phyloP scores from a whole-genome alignment of 2,888 invertebrate species.

The Zaprionus lineosus region DNA sequence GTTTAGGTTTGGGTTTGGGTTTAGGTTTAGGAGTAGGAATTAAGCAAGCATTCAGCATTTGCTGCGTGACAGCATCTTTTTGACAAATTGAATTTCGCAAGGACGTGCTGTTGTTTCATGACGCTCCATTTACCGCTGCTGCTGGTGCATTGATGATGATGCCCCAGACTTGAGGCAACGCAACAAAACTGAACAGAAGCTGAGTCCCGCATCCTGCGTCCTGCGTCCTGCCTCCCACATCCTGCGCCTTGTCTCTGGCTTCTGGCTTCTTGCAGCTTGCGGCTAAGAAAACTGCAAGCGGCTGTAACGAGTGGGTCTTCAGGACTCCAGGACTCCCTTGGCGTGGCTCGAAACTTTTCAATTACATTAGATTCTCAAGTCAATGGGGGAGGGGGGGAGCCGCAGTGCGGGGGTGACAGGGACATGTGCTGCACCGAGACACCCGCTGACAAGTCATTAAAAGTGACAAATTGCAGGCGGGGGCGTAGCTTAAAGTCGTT shows the following conservation, averaged over 20 bases:
- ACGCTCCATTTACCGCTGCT: conserved; percentile 58
- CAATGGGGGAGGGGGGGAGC: conserved; percentile 22
- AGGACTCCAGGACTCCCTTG: conserved; percentile 17
- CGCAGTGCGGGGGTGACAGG: conserved; percentile 1
- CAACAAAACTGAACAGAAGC: background rate
- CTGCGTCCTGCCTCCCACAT: background rate
- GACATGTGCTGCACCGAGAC: conserved; percentile 56
- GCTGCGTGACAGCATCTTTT: conserved; percentile 75
- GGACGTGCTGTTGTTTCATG: conserved; percentile 73
- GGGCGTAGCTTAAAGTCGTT: conserved; percentile 57
- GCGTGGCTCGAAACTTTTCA: conserved; percentile 63
- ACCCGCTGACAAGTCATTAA: conserved; percentile 75
- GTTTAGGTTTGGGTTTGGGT: conserved; percentile 2
- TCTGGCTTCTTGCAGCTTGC: conserved; percentile 34
- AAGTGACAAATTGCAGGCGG: conserved; percentile 68
- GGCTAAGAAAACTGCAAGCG: conserved; percentile 46
- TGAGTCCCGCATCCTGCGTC: background rate
- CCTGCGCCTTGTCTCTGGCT: background rate
- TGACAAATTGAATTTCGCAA: conserved; percentile 75
- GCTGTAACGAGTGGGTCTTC: conserved; percentile 12
- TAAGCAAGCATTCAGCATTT: conserved; percentile 75
- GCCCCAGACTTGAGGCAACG: conserved; percentile 16
- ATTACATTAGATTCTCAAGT: conserved; percentile 70
- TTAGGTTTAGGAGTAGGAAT: conserved; percentile 50
- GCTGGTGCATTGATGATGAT: conserved; percentile 45